Percentiles rank a stretch among this genome's conserved stretches.
Conservation (phyloP, 2,888 invertebrate species). For the Ochlodes sylvanus region DNA sequence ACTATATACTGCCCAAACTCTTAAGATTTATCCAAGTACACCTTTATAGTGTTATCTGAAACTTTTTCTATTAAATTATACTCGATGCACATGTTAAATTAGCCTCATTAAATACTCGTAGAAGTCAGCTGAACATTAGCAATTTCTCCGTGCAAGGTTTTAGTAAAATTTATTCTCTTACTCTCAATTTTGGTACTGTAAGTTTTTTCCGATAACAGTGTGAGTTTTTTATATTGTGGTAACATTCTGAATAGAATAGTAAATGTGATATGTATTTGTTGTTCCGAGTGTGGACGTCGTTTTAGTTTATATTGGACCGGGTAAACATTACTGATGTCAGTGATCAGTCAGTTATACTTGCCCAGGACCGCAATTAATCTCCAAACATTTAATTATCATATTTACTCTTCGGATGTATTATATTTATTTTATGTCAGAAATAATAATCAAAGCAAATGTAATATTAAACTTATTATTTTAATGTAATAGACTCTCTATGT, state of each 20-base stretch:
- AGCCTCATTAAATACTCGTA: not conserved
- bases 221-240: constrained; percentile 9
- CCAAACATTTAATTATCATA: no score
- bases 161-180: constrained; percentile 7
- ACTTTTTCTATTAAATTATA: constrained; percentile 13
- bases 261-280: not conserved
- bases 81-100: not conserved
- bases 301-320: not conserved
- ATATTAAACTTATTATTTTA: no score
- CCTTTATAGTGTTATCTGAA: constrained; percentile 1
- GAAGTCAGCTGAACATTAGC: not conserved
- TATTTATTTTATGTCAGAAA: no score
- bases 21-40: constrained; percentile 6
- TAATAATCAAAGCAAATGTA: no score
- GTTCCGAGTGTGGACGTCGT: not conserved
- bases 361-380: no score
- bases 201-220: constrained; percentile 6
- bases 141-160: not conserved
- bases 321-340: no score
- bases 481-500: no score
- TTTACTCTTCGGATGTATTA: no score
- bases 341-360: no score
- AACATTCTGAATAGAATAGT: constrained; percentile 2
- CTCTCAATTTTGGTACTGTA: not conserved
- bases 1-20: constrained; percentile 45